Percentiles rank a stretch among this genome's conserved stretches.
phyloP scores from a whole-genome alignment of 2,888 invertebrate species.

The Temnothorax ravouxi region DNA sequence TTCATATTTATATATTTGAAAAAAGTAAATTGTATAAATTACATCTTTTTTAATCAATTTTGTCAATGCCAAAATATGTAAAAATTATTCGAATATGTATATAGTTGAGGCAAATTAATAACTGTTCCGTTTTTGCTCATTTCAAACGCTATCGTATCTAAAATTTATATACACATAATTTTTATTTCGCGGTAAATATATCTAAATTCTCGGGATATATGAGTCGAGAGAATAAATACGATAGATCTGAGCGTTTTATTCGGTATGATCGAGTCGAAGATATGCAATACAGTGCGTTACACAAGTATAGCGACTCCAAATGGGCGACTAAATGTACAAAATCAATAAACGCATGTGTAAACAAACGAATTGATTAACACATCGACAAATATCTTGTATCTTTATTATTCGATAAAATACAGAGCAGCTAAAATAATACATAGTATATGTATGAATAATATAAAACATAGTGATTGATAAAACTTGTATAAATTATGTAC shows the following conservation, averaged over 20 bases:
- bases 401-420: slow-evolving; percentile 31
- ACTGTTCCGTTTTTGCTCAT: not conserved
- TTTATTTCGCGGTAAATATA: slow-evolving; percentile 13
- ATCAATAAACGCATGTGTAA: slow-evolving; percentile 68
- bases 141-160: not conserved
- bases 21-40: slow-evolving; percentile 6
- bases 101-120: slow-evolving; percentile 5
- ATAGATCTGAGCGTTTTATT: slow-evolving; percentile 64
- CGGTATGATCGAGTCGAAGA: slow-evolving; percentile 1
- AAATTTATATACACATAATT: slow-evolving; percentile 5
- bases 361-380: not conserved
- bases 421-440: slow-evolving; percentile 9
- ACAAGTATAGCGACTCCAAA: slow-evolving; percentile 61
- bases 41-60: slow-evolving; percentile 5
- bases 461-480: slow-evolving; percentile 20
- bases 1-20: slow-evolving; percentile 1
- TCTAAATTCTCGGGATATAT: not conserved
- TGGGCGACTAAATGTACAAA: slow-evolving; percentile 74
- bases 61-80: not conserved
- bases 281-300: slow-evolving; percentile 56
- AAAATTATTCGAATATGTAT: not conserved
- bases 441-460: not conserved
- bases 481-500: slow-evolving; percentile 29
- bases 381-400: slow-evolving; percentile 28
- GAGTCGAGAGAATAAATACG: slow-evolving; percentile 45